Conservation (phyloP, 2,113 vertebrate genomes). For the Narcine bancroftii region DNA sequence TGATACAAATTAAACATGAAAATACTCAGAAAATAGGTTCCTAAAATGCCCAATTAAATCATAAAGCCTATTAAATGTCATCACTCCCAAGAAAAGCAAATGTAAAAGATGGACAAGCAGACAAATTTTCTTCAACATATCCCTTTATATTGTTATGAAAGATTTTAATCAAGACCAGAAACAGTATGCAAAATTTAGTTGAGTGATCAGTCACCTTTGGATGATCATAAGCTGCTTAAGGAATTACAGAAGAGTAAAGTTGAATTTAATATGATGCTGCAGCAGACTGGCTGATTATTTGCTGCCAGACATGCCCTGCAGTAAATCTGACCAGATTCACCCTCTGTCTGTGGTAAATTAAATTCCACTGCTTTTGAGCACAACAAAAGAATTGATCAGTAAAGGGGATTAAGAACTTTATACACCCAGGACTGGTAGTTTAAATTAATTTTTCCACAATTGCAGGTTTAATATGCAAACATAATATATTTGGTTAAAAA, state of each 20-base stretch:
- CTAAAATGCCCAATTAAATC: background rate
- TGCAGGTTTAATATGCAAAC: conserved; percentile 71
- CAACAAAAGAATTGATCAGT: conserved; percentile 66
- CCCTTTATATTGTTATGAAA: conserved; percentile 42
- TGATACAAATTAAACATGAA: background rate
- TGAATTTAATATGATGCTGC: conserved; percentile 68
- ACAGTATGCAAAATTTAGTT: conserved; percentile 63
- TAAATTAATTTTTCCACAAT: conserved; percentile 73
- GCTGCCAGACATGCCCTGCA: conserved; percentile 70
- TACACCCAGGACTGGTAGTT: conserved; percentile 62
- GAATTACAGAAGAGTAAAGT: conserved; percentile 51
- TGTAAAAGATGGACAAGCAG: background rate
- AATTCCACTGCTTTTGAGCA: conserved; percentile 67
- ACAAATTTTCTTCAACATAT: conserved; percentile 21
- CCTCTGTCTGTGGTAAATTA: conserved; percentile 64
- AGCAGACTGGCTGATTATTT: conserved; percentile 74
- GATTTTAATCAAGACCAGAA: conserved; percentile 64
- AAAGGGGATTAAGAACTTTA: conserved; percentile 78
- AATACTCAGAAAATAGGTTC: background rate
- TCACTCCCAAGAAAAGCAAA: conserved; percentile 11
- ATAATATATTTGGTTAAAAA: conserved; percentile 48
- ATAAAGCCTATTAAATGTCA: background rate
- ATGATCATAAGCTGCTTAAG: conserved; percentile 68
- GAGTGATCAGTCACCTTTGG: conserved; percentile 63
- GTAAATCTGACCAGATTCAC: conserved; percentile 59